Percentiles rank a stretch among this genome's conserved stretches.
Evolutionary conservation across 2,888 invertebrate species (phyloP).

Genomic region (Cheilosia vernalis): DNA sequence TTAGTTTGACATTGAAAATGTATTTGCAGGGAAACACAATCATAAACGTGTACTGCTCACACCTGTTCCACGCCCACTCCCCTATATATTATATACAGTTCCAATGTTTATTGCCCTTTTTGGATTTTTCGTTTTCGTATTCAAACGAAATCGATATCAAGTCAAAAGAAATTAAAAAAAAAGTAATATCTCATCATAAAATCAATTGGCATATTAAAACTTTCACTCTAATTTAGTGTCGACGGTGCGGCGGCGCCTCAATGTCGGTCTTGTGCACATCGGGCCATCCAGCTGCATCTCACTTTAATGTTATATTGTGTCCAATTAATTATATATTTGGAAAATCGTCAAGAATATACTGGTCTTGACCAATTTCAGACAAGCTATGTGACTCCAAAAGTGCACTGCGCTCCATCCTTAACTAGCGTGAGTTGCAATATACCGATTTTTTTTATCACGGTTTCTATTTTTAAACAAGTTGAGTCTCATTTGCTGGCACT

Average conservation of each 20-base stretch:
- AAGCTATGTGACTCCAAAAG: constrained; percentile 30
- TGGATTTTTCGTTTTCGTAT: background rate
- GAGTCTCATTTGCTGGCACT: constrained; percentile 33
- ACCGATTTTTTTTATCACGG: constrained; percentile 10
- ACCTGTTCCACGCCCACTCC: background rate
- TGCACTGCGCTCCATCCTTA: constrained; percentile 6
- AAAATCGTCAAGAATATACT: constrained; percentile 32
- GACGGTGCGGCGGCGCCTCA: constrained; percentile 46
- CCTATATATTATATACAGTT: background rate
- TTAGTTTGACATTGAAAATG: background rate
- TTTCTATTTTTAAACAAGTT: constrained; percentile 65
- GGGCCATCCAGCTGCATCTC: constrained; percentile 39
- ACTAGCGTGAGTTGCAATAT: constrained; percentile 10
- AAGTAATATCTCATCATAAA: constrained; percentile 13
- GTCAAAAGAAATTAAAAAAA: constrained; percentile 18
- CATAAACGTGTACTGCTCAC: background rate
- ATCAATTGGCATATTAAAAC: constrained; percentile 46
- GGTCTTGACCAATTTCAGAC: constrained; percentile 53
- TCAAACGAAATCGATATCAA: constrained; percentile 9
- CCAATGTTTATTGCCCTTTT: background rate
- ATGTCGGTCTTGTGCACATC: constrained; percentile 45
- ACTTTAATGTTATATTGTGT: constrained; percentile 31
- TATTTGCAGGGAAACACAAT: too few relatives aligned
- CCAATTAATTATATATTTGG: constrained; percentile 59
- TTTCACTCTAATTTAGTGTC: constrained; percentile 67